Conservation (phyloP, 2,113 vertebrate genomes). For the Gobio gobio region DNA sequence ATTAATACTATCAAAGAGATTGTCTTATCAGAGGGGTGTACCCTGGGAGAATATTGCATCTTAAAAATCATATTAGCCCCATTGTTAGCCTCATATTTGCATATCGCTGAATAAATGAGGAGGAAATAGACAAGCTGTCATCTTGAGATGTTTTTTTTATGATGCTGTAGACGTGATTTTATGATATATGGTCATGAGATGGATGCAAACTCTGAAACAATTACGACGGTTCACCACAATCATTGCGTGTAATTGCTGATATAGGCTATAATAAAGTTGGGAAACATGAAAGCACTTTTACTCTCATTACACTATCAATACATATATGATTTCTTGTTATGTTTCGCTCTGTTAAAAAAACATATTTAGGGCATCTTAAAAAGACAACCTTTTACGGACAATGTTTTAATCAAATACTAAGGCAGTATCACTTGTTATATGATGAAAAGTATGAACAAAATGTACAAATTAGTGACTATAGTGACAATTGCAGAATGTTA, state of each 20-base stretch:
- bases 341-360: not conserved
- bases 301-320: constrained; percentile 1
- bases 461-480: constrained; percentile 5
- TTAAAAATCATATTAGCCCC: constrained; percentile 38
- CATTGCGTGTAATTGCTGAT: not conserved
- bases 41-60: constrained; percentile 35
- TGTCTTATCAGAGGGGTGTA: constrained; percentile 35
- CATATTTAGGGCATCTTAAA: not conserved
- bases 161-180: not conserved
- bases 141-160: not conserved
- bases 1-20: constrained; percentile 61
- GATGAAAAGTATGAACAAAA: not conserved
- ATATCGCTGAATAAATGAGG: constrained; percentile 38
- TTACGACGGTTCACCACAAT: not conserved
- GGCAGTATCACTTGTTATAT: not conserved
- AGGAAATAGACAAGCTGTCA: constrained; percentile 40
- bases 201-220: not conserved
- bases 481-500: not conserved
- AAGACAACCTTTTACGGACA: not conserved
- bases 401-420: not conserved
- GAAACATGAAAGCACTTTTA: not conserved
- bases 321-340: not conserved
- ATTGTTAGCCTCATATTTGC: constrained; percentile 42
- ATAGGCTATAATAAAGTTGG: not conserved
- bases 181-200: not conserved